Conservation (phyloP, 1,140 invertebrate genomes). For the Orchesella cincta region DNA sequence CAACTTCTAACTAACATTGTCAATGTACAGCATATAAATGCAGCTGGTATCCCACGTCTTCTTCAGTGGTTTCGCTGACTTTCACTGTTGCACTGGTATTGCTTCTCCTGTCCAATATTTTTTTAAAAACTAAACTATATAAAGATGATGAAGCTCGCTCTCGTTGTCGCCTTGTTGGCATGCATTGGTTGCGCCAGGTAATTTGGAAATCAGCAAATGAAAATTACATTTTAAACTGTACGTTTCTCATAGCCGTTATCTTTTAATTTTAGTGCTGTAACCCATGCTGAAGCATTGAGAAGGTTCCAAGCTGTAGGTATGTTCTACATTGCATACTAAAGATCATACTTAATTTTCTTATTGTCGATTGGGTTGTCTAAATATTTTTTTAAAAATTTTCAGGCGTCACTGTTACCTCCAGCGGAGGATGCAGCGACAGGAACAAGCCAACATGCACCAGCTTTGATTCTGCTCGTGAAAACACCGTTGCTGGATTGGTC, state of each 20-base stretch:
- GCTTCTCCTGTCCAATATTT: no score
- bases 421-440: constrained; percentile 45
- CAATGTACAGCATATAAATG: no score
- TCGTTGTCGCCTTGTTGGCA: background rate
- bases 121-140: no score
- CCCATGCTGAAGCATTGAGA: constrained; percentile 3
- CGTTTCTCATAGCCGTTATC: background rate
- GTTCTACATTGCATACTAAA: no score
- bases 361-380: background rate
- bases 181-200: background rate
- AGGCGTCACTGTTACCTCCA: constrained; percentile 41
- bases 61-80: no score
- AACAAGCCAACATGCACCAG: constrained; percentile 45
- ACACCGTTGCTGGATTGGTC: constrained; percentile 34
- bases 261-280: no score
- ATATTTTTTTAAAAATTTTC: constrained; percentile 10
- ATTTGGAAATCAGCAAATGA: no score
- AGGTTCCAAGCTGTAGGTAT: constrained; percentile 6
- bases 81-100: no score
- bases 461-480: constrained; percentile 35
- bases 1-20: no score
- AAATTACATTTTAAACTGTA: background rate
- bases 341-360: background rate
- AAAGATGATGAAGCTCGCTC: no score
- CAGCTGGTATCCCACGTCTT: no score